Evolutionary conservation across 2,888 invertebrate genomes (phyloP).

Genomic region (Nudaria mundana): DNA sequence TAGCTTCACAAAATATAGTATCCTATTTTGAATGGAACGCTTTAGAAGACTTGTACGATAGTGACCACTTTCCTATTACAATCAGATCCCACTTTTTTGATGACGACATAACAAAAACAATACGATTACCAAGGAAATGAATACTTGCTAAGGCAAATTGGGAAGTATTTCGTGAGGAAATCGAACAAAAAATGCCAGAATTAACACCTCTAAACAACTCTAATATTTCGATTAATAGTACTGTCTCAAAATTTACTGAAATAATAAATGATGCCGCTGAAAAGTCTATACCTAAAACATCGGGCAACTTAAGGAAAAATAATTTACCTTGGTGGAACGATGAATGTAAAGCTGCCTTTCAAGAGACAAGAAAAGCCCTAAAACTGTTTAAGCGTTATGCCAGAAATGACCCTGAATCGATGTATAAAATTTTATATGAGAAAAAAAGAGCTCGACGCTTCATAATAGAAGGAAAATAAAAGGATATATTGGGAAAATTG

Average conservation of each 20-base stretch:
- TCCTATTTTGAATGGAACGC: conserved; percentile 24
- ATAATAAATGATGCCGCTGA: too few relatives aligned
- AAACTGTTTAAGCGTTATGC: background rate
- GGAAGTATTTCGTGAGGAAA: conserved; percentile 3
- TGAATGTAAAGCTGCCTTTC: background rate
- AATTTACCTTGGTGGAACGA: background rate
- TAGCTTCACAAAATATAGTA: conserved; percentile 17
- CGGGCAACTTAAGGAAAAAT: background rate
- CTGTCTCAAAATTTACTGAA: too few relatives aligned
- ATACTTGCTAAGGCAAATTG: background rate
- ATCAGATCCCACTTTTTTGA: background rate
- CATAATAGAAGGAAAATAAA: background rate
- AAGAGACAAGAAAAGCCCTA: too few relatives aligned
- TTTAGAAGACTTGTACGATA: conserved; percentile 18
- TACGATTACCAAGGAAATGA: background rate
- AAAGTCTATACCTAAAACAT: background rate
- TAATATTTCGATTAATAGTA: too few relatives aligned
- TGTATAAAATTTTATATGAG: background rate
- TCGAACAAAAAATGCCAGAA: background rate
- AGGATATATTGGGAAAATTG: background rate
- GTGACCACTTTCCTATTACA: conserved; percentile 17
- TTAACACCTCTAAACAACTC: too few relatives aligned
- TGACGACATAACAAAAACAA: background rate
- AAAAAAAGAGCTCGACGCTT: background rate
- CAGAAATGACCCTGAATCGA: background rate